Evolutionary conservation across 2,888 invertebrate species (phyloP).

Genomic region (Megalurothrips usitatus): DNA sequence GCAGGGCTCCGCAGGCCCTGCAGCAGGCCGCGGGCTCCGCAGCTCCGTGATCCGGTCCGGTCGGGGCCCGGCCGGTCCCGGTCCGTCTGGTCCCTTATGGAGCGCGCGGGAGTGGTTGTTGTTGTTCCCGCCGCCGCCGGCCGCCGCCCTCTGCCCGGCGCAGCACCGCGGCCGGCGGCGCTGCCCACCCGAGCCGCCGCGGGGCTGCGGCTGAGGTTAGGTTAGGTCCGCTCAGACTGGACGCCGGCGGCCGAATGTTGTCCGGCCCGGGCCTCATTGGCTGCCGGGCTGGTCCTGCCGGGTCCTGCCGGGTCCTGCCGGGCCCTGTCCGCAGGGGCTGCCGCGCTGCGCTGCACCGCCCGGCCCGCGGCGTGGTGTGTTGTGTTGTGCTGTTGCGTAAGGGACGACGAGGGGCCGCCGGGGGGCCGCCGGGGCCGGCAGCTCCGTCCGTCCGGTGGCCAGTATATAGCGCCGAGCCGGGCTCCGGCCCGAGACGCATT

Average conservation of each 20-base stretch:
- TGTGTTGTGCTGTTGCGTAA: not conserved
- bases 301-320: too few relatives aligned
- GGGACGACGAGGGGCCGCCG: not conserved
- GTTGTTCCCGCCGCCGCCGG: not conserved
- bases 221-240: not conserved
- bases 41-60: not conserved
- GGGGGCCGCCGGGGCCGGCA: not conserved
- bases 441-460: not conserved
- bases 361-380: not conserved
- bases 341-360: too few relatives aligned
- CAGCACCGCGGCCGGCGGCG: not conserved
- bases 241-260: not conserved
- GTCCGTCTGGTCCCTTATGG: not conserved
- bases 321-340: too few relatives aligned
- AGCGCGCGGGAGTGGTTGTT: not conserved
- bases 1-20: not conserved
- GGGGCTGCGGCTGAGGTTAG: not conserved
- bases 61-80: not conserved
- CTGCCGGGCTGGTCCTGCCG: too few relatives aligned
- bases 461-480: not conserved
- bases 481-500: constrained; percentile 10
- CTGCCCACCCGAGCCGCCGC: not conserved
- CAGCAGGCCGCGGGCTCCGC: too few relatives aligned
- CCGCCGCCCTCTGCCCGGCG: not conserved
- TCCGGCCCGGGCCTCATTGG: not conserved